Evolutionary conservation across 2,888 invertebrate genomes (phyloP), one percentile per base, ranked within the genome.

Genomic region (Phortica magna): DNA sequence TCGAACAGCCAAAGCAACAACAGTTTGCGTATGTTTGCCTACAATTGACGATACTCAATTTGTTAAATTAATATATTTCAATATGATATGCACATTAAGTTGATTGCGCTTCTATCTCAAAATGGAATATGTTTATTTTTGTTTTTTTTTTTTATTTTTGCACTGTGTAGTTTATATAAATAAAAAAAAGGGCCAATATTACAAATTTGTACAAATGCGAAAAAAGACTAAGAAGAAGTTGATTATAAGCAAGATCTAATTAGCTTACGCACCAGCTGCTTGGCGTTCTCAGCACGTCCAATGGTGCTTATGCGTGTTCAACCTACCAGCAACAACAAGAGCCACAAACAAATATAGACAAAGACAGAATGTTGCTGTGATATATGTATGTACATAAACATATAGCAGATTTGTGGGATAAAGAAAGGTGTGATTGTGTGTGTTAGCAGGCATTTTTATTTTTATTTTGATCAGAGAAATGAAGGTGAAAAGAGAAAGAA

Each of bases 11-110:
- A 10, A 78, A 83, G 73, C 85, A 85, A 71, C 85, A 90, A 77
- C 82, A 88, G 80, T 90, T 90, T 83, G 85, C 90, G 90, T 90
- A 88, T 90, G 89, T 88, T 79, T 61, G 17, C 10, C 59, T 10
- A 61, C n/a, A 70, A 70, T 59, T 39, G 10, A 17, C 43, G 55
- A 71, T n/a, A 71, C 14, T 53, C 70, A 61, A 75, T 42, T 41
- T 76, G 76, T 80, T 81, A 78, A 80, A 70, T 55, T 55, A 65
- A 41, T 68, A 43, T 14, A 67, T 76, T 59, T 22, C 22, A 59
- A n/a, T 59, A 14, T 48, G 9, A 17, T 61, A 9, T 22, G 22
- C 61, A 17, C 19, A 22, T 22, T 10, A 10, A 19, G 10, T 4
- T 61, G 31, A 31, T 61, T 17, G 19, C 61, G 61, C 48, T 48